Base-by-base conservation (phyloP, 2,888 invertebrate species). In the Gymnocheta viridis region DNA sequence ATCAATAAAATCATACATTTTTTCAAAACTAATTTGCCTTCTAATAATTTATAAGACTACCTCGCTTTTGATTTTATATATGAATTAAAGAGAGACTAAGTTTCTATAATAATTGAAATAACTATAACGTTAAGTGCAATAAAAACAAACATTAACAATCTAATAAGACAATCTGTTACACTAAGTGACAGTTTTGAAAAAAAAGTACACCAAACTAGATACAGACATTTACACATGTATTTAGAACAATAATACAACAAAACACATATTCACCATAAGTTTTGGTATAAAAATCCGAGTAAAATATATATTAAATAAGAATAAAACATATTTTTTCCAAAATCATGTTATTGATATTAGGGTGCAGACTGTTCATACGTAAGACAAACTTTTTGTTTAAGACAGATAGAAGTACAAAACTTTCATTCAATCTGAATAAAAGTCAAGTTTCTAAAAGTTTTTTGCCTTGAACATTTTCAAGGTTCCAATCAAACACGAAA, bases 21-120 rank as follows among this genome's bases (percentile, higher is more conserved):
- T 85, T 83, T 85, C 62, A 81, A 86, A 86, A 86, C 83, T 86
- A 86, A 87, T 87, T 86, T 86, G 82, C 81, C 83, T 81, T 56
- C 35, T 24, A 27, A 51, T 10, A 56, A 56, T 1, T 12, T 62
- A 78, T 19, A 70, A 73, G 17, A 67, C 81, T 85, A n/a, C 66
- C 78, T 82, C 69, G 73, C 2, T 2, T 77, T 86, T 85, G 73
- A 79, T 79, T 9, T 9, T 24, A 19, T 7, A 35, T 4, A 67
- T n/a, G 2, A 44, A n/a, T 2, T 32, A 17, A 22, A 44, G 3
- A 58, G 47, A 49, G 2, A 27, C 2, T 9, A 32, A 49, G 2
- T 51, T 67, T 6, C 4, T 29, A 7, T 38, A 38, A 60, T 35
- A n/a, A 77, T 41, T 49, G n/a, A 6, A 41, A 54, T 1, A 38